phyloP scores from a whole-genome alignment of 2,888 invertebrate species.

The Branchinecta sandiegonensis region DNA sequence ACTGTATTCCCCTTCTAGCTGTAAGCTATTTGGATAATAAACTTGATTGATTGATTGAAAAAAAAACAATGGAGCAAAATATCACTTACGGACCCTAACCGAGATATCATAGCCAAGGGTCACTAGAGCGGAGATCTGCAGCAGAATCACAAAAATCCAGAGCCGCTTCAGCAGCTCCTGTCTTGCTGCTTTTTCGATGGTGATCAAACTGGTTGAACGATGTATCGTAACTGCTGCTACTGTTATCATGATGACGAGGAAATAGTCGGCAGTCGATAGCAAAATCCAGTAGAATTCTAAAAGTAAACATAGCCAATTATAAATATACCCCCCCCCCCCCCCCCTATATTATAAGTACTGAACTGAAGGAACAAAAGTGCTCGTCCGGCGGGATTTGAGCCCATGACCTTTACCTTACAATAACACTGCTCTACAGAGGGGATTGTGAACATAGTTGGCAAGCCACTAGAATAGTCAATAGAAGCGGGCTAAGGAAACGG shows the following conservation, averaged over 20 bases:
- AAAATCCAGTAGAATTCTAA: slow-evolving; percentile 41
- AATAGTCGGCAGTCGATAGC: slow-evolving; percentile 39
- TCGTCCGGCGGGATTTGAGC: no score
- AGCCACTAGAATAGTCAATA: no score
- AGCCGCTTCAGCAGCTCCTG: slow-evolving; percentile 37
- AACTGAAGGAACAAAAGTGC: no score
- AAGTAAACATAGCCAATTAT: slow-evolving; percentile 23
- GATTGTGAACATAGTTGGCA: no score
- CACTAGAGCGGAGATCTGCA: slow-evolving; percentile 38
- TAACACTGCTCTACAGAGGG: no score
- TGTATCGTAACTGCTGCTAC: slow-evolving; percentile 39
- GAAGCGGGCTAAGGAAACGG: no score
- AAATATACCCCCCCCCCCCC: no score
- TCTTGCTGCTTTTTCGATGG: slow-evolving; percentile 35
- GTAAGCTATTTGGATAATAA: no score
- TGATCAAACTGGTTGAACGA: slow-evolving; percentile 28
- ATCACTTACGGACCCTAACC: slow-evolving; percentile 31
- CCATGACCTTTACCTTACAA: no score
- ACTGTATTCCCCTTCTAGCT: no score
- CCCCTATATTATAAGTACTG: no score
- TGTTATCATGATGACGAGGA: slow-evolving; percentile 39
- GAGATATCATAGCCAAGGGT: slow-evolving; percentile 33
- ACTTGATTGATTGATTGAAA: no score
- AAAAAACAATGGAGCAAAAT: neutral
- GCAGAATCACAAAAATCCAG: slow-evolving; percentile 39